Evolutionary conservation across 2,888 invertebrate genomes (phyloP), one percentile per base, ranked within the genome.

Genomic region (Plemyria rubiginata): DNA sequence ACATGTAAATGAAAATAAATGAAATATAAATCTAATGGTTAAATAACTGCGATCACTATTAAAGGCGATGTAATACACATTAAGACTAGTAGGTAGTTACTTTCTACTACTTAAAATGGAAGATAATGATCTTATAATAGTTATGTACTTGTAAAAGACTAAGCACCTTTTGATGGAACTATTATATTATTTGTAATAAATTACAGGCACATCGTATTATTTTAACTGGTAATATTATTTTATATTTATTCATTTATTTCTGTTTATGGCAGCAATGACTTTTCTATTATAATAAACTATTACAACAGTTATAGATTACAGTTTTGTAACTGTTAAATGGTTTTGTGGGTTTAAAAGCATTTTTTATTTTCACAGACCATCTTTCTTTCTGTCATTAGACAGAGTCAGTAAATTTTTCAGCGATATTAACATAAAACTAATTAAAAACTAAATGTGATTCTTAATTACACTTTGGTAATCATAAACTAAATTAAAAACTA

Each of bases 381-480:
- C 1, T 22, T 22, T 22, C 22, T 22, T 22, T 22, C 22, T 1
- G 7, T 6, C 4, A 32, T 7, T n/a, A n/a, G 32, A 8, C 8
- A 8, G 6, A 1, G 8, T 16, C 9, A 13, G 9, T 9, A 13
- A 46, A 28, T 15, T 41, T 49, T 29, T 40, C 12, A 43, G 45
- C 13, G 29, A 59, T 51, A 53, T 36, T 60, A 52, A 54, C 7
- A 54, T 53, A 51, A 63, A 59, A 60, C 60, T 66, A 64, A 67
- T 62, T 74, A 72, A 67, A 71, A 76, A 80, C 87, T 90, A 87
- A 80, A 82, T 82, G 82, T 86, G 85, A 87, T 85, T 79, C 90
- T 85, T 89, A 91, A 86, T 86, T 90, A 92, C 88, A 90, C 92
- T 92, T 92, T 92, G 92, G 92, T 92, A 90, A 90, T 90, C 87